Percentiles rank a stretch among this genome's conserved stretches.
phyloP scores from a whole-genome alignment of 2,888 invertebrate species.

The Esperia sulphurella region DNA sequence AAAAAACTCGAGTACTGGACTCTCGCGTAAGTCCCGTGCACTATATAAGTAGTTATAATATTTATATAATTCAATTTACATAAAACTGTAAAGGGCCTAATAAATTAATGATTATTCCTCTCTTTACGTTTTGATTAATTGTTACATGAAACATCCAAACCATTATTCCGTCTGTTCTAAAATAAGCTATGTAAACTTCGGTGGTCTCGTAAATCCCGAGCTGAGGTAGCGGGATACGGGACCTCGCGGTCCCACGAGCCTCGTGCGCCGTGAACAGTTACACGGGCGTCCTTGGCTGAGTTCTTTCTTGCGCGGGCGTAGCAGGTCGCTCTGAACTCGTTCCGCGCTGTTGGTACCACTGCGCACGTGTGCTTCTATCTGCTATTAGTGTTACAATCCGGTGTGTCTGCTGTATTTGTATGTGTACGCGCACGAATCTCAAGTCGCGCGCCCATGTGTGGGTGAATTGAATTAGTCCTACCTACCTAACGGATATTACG shows the following conservation, averaged over 20 bases:
- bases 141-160: too few relatives aligned
- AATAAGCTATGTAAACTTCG: too few relatives aligned
- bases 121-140: too few relatives aligned
- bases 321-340: constrained; percentile 72
- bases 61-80: too few relatives aligned
- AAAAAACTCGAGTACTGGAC: too few relatives aligned
- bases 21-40: too few relatives aligned
- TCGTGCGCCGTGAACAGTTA: constrained; percentile 53
- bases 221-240: constrained; percentile 34
- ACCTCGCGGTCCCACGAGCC: constrained; percentile 7
- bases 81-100: too few relatives aligned
- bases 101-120: too few relatives aligned
- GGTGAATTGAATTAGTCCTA: constrained; percentile 56
- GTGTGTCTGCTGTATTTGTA: constrained; percentile 24
- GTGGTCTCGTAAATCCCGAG: constrained; percentile 4
- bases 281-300: constrained; percentile 78
- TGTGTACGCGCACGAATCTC: constrained; percentile 11
- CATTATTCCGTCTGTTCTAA: too few relatives aligned
- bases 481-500: constrained; percentile 71
- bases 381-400: neutral
- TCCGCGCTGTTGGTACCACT: constrained; percentile 45
- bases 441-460: constrained; percentile 26
- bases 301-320: constrained; percentile 72
- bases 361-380: constrained; percentile 15
- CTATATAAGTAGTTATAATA: too few relatives aligned